Percentiles rank a stretch among this genome's conserved stretches.
Evolutionary conservation across 1,140 invertebrate genomes (phyloP).

Genomic region (Pentalonia nigronervosa): DNA sequence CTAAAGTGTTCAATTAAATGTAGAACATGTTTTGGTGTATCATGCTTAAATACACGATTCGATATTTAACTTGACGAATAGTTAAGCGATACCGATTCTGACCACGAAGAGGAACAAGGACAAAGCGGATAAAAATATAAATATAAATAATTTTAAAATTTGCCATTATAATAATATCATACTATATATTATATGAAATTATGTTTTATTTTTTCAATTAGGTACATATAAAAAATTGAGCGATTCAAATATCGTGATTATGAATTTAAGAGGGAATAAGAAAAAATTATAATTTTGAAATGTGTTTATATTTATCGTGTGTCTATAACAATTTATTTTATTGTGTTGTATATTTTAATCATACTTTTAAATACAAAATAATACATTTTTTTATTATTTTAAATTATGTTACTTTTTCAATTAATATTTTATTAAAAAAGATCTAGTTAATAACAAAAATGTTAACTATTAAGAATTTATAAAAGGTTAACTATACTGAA

Average conservation of each 20-base stretch:
- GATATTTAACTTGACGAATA: neutral
- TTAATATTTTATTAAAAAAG: neutral
- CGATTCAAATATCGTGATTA: too few relatives aligned
- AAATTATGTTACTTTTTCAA: neutral
- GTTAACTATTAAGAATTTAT: neutral
- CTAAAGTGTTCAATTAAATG: neutral
- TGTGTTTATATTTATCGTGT: slow-evolving; percentile 21
- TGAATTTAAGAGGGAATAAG: neutral
- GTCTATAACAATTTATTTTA: neutral
- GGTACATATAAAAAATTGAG: too few relatives aligned
- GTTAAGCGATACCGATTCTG: neutral
- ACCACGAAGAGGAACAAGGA: neutral
- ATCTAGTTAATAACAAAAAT: neutral
- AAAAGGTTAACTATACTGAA: slow-evolving; percentile 14
- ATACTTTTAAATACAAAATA: slow-evolving; percentile 8
- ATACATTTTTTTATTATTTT: neutral
- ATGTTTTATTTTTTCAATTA: too few relatives aligned
- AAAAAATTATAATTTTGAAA: neutral
- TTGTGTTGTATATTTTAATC: neutral
- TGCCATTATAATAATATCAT: neutral
- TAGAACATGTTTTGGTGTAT: slow-evolving; percentile 24
- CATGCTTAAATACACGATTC: neutral
- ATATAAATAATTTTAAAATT: neutral
- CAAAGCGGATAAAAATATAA: neutral
- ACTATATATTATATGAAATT: too few relatives aligned